Percentiles rank a stretch among this genome's conserved stretches.
phyloP scores from a whole-genome alignment of 2,797 vertebrate genomes.

The Falco peregrinus region DNA sequence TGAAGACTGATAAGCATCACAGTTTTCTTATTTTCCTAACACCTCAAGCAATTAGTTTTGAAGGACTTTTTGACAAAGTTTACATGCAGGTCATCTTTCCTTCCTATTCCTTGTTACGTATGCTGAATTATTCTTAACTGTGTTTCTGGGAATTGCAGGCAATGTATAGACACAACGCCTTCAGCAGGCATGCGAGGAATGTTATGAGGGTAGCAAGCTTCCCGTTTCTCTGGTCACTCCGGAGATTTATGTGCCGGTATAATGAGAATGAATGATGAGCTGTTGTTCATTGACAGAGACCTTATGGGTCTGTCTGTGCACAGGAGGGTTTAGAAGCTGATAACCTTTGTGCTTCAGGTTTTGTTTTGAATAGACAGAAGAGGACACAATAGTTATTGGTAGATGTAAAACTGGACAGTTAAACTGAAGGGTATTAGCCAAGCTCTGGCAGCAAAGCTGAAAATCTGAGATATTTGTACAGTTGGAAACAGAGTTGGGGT shows the following conservation, averaged over 20 bases:
- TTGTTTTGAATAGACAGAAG: slow-evolving; percentile 17
- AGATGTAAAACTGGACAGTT: background rate
- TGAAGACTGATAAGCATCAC: background rate
- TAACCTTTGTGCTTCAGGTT: slow-evolving; percentile 9
- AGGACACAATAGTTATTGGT: background rate
- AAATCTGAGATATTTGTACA: slow-evolving; percentile 21
- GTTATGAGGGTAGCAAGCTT: slow-evolving; percentile 26
- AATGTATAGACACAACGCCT: background rate
- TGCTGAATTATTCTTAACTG: slow-evolving; percentile 21
- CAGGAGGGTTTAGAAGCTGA: slow-evolving; percentile 1
- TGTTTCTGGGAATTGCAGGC: background rate
- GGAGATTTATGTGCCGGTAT: slow-evolving; percentile 37
- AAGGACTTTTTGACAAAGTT: background rate
- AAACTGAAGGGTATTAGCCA: background rate
- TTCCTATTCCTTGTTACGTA: background rate
- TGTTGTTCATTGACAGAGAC: background rate
- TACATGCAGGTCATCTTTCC: background rate
- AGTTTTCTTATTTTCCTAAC: background rate
- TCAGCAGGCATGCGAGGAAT: slow-evolving; percentile 24
- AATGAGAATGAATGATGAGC: slow-evolving; percentile 45
- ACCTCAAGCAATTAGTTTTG: background rate
- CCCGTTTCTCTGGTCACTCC: background rate
- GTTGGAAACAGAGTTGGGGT: background rate
- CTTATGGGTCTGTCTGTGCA: background rate
- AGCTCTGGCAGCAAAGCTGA: background rate